These are phyloP conservation scores for Argyrosomus japonicus DNA, from an alignment of 2,113 vertebrate species.

Conservation along the genomic window DNA sequence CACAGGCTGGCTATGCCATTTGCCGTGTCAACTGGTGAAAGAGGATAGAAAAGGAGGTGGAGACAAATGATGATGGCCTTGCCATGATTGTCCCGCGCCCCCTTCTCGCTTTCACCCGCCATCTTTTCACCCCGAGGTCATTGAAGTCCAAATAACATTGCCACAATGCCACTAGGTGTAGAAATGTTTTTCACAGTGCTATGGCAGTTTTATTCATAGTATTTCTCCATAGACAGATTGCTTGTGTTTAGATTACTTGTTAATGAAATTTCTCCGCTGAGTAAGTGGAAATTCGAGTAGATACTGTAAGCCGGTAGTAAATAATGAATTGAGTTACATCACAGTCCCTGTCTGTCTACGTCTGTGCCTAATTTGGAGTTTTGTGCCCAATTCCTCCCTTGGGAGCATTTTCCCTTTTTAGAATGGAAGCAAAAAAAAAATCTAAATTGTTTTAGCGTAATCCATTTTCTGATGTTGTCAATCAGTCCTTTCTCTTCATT, in stretches of 20 bases:
- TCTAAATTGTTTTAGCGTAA: neutral
- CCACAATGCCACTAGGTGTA: conserved; percentile 29
- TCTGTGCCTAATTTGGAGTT: neutral
- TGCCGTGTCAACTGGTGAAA: conserved; percentile 72
- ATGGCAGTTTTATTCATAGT: neutral
- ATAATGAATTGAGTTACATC: conserved; percentile 28
- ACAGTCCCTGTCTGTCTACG: conserved; percentile 16
- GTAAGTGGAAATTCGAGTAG: conserved; percentile 24
- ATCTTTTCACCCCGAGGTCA: conserved; percentile 36
- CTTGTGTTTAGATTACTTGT: neutral
- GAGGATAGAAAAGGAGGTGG: conserved; percentile 68
- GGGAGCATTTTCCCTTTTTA: neutral
- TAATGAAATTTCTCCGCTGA: conserved; percentile 8
- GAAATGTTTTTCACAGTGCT: conserved; percentile 38
- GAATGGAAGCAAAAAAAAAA: neutral
- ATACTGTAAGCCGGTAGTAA: conserved; percentile 12
- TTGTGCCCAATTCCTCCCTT: neutral
- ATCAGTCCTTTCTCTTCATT: conserved; percentile 23
- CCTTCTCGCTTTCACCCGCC: conserved; percentile 41
- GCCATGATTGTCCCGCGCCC: conserved; percentile 63
- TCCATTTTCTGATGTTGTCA: conserved; percentile 22
- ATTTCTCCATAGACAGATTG: neutral
- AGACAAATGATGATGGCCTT: conserved; percentile 78
- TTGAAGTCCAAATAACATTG: conserved; percentile 52
- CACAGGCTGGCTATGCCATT: conserved; percentile 74